Evolutionary conservation across 92 coral and sea anemone genomes (phyloP).

Genomic region (Phenganax stokvisi): DNA sequence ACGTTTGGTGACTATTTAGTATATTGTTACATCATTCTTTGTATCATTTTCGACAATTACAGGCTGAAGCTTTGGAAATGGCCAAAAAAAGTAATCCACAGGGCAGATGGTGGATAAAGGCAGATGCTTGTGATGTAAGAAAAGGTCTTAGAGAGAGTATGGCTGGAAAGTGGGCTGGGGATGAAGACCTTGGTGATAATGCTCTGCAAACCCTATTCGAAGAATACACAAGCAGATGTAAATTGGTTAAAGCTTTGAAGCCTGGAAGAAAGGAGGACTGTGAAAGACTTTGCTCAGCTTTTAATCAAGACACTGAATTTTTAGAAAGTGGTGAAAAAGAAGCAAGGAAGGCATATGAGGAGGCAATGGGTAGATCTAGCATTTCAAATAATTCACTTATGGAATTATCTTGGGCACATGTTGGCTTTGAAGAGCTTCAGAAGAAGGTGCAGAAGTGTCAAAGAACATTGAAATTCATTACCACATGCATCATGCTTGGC

Average conservation of each 20-base stretch:
- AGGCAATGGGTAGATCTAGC: slow-evolving; percentile 20
- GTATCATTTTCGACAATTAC: slow-evolving; percentile 5
- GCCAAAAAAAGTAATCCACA: slow-evolving; percentile 28
- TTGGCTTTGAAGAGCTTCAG: slow-evolving; percentile 46
- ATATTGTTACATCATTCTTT: background rate
- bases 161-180: no score
- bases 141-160: no score
- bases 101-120: slow-evolving; percentile 1
- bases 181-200: no score
- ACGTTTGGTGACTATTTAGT: background rate
- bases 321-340: no score
- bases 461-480: background rate
- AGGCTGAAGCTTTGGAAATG: slow-evolving; percentile 23
- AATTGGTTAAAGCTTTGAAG: no score
- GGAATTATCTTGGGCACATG: slow-evolving; percentile 50
- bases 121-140: no score
- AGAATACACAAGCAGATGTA: no score
- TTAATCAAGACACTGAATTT: no score
- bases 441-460: slow-evolving; percentile 24
- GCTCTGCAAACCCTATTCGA: no score
- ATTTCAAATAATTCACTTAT: slow-evolving; percentile 38
- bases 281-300: no score
- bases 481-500: slow-evolving; percentile 9
- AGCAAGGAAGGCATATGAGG: slow-evolving; percentile 17
- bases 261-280: no score